Evolutionary conservation across 2,888 invertebrate species (phyloP), one percentile per base, ranked within the genome.

Genomic region (Ischnura elegans): DNA sequence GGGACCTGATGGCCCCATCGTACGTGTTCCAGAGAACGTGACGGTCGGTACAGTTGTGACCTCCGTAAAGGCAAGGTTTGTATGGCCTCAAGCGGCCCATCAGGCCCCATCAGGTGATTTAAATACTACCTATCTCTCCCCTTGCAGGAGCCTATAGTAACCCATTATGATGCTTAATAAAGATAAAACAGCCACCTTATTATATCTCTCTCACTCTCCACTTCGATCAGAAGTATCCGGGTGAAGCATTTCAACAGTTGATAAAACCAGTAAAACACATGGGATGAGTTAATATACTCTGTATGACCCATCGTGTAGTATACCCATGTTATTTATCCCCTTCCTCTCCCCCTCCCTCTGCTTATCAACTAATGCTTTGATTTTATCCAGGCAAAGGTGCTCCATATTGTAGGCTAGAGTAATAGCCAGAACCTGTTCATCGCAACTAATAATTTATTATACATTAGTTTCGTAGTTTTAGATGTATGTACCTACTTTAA

Each of bases 1-100:
- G 55, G 90, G 90, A 90, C 90, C 90, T 43, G 90, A 90, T 90
- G 98, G 99, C 97, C 99, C 99, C 97, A 98, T 98, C 97, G 90
- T 90, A 43, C 98, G 98, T 98, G 98, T 99, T 97, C 98, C 98
- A 97, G 99, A 99, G 98, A 99, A 99, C 98, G 98, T 99, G 97
- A 98, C 98, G 98, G 98, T 99, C 97, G 99, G 99, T 98, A 98
- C 98, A 97, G 98, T 98, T 98, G 98, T 99, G 97, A 98, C 98
- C 97, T 98, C 98, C 97, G 98, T 99, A 97, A 99, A 99, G 98
- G 99, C 99, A 97, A 98, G 99, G 99, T 96, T 95, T 95, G 95
- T 95, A 95, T 90, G 90, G 90, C 90, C 90, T 66, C 61, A 42
- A 61, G 25, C 21, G 90, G 90, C 90, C 90, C 90, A 25, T 61